A percentile compares a stretch with the other conserved stretches of the same genome.
phyloP scores from a whole-genome alignment of 2,888 invertebrate species.

The Zygogramma bicolorata region DNA sequence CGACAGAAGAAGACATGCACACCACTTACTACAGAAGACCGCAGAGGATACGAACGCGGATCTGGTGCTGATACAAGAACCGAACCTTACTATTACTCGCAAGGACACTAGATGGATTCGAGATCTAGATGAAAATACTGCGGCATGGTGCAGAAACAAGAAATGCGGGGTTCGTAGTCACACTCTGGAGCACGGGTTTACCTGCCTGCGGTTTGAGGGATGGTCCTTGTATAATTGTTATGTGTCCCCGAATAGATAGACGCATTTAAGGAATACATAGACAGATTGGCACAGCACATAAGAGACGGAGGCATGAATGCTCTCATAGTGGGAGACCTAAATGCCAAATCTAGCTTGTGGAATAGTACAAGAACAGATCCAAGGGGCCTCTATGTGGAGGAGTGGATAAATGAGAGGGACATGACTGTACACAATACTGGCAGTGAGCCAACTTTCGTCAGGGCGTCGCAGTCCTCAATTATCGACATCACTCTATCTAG shows the following conservation, averaged over 20 bases:
- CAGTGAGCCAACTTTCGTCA: neutral
- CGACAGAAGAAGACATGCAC: no score
- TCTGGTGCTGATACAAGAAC: neutral
- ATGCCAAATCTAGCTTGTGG: conserved; percentile 10
- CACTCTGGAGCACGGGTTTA: neutral
- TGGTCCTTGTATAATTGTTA: neutral
- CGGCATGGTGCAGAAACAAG: neutral
- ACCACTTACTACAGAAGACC: neutral
- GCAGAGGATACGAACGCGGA: neutral
- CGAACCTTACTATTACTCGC: neutral
- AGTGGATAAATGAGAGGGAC: neutral
- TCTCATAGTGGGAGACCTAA: conserved; percentile 16
- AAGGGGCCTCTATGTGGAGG: conserved; percentile 9
- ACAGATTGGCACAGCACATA: neutral
- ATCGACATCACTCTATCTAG: conserved; percentile 10
- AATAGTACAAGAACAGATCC: neutral
- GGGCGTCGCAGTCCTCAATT: neutral
- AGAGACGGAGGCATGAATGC: neutral
- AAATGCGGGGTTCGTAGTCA: neutral
- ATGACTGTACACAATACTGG: neutral
- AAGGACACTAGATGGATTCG: neutral
- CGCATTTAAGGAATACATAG: neutral
- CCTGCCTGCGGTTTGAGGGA: neutral
- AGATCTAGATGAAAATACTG: neutral
- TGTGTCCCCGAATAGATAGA: neutral